Conservation (phyloP, 2,113 vertebrate species). For the Formicarius rufipectus region DNA sequence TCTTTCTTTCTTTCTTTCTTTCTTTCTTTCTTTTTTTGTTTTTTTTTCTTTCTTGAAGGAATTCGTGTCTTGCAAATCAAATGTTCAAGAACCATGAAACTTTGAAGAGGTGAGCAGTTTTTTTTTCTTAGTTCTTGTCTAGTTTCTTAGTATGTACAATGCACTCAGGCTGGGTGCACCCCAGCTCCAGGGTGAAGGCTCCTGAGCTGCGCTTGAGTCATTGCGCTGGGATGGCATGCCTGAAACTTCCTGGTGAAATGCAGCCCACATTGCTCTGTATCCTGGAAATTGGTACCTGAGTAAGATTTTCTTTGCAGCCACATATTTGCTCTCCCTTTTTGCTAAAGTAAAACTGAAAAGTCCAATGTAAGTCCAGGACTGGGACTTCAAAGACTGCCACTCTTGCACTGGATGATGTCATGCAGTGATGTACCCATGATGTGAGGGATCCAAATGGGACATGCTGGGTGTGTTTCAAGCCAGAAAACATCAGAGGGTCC, state of each 20-base stretch:
- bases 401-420: neutral
- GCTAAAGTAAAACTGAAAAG: neutral
- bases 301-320: neutral
- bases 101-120: neutral
- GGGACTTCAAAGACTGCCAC: neutral
- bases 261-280: neutral
- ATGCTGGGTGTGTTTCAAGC: neutral
- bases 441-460: neutral
- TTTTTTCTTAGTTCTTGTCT: neutral
- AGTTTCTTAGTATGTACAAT: neutral
- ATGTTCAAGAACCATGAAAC: neutral
- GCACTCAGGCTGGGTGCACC: neutral
- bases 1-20: no score
- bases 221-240: neutral
- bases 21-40: no score
- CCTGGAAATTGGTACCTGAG: neutral
- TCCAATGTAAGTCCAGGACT: neutral
- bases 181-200: neutral
- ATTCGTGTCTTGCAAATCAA: neutral
- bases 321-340: neutral
- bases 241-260: neutral
- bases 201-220: neutral
- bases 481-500: neutral
- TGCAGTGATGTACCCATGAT: fast-evolving
- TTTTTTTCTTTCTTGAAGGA: no score